Evolutionary conservation across 2,888 invertebrate species (phyloP).

Genomic region (Cistogaster globosa): DNA sequence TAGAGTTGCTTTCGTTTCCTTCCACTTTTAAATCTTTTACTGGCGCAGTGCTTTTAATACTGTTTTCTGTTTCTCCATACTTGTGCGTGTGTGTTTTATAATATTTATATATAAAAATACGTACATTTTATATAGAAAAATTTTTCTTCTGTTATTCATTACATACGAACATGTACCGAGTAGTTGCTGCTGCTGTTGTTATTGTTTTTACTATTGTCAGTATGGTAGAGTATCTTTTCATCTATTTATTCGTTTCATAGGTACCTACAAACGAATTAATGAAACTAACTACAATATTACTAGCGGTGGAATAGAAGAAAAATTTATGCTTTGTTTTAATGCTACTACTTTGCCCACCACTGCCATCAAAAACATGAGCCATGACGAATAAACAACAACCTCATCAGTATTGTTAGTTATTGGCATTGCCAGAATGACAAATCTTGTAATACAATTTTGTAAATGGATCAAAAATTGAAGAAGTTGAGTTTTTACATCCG

Average conservation of each 20-base stretch:
- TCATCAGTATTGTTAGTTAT: conserved; percentile 39
- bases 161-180: conserved; percentile 52
- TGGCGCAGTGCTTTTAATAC: conserved; percentile 54
- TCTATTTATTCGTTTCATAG: conserved; percentile 43
- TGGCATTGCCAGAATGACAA: conserved; percentile 53
- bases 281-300: conserved; percentile 30
- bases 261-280: conserved; percentile 63
- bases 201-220: conserved; percentile 50
- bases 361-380: conserved; percentile 49
- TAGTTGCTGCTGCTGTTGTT: conserved; percentile 33
- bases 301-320: conserved; percentile 3
- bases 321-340: conserved; percentile 34
- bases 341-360: conserved; percentile 36
- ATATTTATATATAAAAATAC: conserved; percentile 43
- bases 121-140: not conserved
- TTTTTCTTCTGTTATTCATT: not conserved
- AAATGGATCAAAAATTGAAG: not conserved
- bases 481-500: too few species aligned
- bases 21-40: conserved; percentile 34
- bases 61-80: conserved; percentile 45
- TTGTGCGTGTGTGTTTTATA: conserved; percentile 42
- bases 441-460: conserved; percentile 11
- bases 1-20: conserved; percentile 46
- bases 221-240: conserved; percentile 51
- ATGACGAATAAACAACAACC: conserved; percentile 56